Evolutionary conservation across 2,888 invertebrate genomes (phyloP).

Genomic region (Lycia hirtaria): DNA sequence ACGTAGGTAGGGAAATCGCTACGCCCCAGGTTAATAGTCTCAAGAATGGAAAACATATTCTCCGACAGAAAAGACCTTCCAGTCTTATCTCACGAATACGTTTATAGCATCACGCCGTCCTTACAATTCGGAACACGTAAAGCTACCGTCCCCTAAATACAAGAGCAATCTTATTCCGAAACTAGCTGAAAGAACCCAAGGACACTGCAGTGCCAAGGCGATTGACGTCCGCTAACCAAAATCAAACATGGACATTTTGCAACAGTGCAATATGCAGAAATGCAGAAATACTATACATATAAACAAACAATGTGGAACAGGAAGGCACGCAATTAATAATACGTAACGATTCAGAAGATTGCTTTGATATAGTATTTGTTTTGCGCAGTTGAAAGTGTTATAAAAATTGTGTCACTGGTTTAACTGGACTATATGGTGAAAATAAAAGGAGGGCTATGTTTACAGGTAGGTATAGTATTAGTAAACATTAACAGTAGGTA

Average conservation of each 20-base stretch:
- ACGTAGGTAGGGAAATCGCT: no score
- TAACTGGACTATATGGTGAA: no score
- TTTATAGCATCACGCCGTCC: slow-evolving; percentile 6
- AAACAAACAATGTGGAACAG: slow-evolving; percentile 19
- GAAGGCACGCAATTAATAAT: slow-evolving; percentile 7
- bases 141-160: slow-evolving; percentile 15
- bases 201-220: slow-evolving; percentile 29
- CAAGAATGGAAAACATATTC: not conserved
- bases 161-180: slow-evolving; percentile 23
- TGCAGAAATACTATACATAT: no score
- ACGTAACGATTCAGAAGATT: slow-evolving; percentile 10
- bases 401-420: not conserved
- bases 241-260: slow-evolving; percentile 33
- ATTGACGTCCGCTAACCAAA: slow-evolving; percentile 41
- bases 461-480: no score
- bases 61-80: slow-evolving; percentile 1
- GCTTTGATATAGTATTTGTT: slow-evolving; percentile 2
- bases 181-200: slow-evolving; percentile 24
- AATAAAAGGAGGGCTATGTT: no score
- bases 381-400: not conserved
- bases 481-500: no score
- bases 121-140: slow-evolving; percentile 14
- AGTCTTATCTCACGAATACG: slow-evolving; percentile 8
- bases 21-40: no score
- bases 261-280: slow-evolving; percentile 24